Percentiles rank a stretch among this genome's conserved stretches.
phyloP scores from a whole-genome alignment of 2,888 invertebrate species.

The Andricus curvator region DNA sequence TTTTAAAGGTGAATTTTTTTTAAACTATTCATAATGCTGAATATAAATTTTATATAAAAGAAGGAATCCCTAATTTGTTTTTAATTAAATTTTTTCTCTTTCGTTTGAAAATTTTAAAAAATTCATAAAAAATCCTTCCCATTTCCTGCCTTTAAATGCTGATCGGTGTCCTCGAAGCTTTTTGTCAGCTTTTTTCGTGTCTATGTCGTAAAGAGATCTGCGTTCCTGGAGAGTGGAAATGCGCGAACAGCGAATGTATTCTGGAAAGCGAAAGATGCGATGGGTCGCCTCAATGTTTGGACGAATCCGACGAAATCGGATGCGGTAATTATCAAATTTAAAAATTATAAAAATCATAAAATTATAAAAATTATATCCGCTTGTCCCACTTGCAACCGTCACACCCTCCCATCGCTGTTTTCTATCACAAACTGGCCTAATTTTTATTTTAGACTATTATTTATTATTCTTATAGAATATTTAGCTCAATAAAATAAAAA shows the following conservation, averaged over 20 bases:
- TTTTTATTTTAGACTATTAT: background rate
- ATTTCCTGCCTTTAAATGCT: background rate
- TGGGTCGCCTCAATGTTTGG: slow-evolving; percentile 77
- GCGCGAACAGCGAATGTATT: slow-evolving; percentile 82
- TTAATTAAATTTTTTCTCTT: background rate
- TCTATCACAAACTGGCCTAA: background rate
- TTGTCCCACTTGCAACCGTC: slow-evolving; percentile 9
- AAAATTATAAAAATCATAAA: slow-evolving; percentile 16
- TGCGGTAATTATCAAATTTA: slow-evolving; percentile 72
- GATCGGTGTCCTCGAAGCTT: slow-evolving; percentile 53
- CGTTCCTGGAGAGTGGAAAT: slow-evolving; percentile 76
- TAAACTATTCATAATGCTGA: too few relatives aligned
- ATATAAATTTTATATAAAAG: too few relatives aligned
- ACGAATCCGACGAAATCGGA: slow-evolving; percentile 80
- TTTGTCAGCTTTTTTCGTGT: slow-evolving; percentile 68
- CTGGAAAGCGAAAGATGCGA: slow-evolving; percentile 81
- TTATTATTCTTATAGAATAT: background rate
- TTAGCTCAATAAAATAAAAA: too few relatives aligned
- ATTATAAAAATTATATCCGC: slow-evolving; percentile 42
- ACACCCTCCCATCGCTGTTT: background rate
- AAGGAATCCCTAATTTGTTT: background rate
- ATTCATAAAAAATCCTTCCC: background rate
- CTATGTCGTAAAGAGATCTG: slow-evolving; percentile 67
- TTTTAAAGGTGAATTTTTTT: background rate
- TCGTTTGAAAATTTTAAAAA: background rate